Conservation (phyloP, 2,113 vertebrate genomes). For the Tragulus kanchil region DNA sequence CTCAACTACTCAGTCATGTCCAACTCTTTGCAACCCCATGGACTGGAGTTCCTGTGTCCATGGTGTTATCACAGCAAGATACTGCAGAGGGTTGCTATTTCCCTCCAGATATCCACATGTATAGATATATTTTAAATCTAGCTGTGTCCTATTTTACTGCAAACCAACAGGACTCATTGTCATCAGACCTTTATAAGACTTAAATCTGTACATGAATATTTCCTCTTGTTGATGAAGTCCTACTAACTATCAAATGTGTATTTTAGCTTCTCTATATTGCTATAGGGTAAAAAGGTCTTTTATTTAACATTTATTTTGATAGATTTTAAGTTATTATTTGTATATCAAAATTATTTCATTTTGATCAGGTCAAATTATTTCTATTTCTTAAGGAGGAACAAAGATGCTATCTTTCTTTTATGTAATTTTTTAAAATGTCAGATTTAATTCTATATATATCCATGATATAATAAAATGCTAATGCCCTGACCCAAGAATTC, state of each 20-base stretch:
- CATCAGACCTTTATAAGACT: neutral
- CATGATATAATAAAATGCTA: slow-evolving; percentile 50
- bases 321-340: slow-evolving; percentile 12
- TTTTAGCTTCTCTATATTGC: slow-evolving; percentile 35
- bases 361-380: neutral
- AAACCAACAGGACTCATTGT: slow-evolving; percentile 2
- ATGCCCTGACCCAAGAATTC: neutral
- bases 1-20: neutral
- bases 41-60: neutral
- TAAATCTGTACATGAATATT: neutral
- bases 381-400: slow-evolving; percentile 13
- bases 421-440: neutral
- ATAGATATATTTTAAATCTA: neutral
- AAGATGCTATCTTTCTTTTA: neutral
- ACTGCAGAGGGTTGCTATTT: neutral
- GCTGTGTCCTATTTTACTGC: neutral
- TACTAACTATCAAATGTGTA: neutral
- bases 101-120: neutral
- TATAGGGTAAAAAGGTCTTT: slow-evolving; percentile 27
- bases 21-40: neutral
- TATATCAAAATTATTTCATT: slow-evolving; percentile 40
- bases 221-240: neutral
- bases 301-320: slow-evolving; percentile 28
- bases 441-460: neutral
- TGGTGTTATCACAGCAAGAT: neutral